Percentiles rank a stretch among this genome's conserved stretches.
Conservation (phyloP, 2,113 vertebrate genomes). For the Suncus etruscus region DNA sequence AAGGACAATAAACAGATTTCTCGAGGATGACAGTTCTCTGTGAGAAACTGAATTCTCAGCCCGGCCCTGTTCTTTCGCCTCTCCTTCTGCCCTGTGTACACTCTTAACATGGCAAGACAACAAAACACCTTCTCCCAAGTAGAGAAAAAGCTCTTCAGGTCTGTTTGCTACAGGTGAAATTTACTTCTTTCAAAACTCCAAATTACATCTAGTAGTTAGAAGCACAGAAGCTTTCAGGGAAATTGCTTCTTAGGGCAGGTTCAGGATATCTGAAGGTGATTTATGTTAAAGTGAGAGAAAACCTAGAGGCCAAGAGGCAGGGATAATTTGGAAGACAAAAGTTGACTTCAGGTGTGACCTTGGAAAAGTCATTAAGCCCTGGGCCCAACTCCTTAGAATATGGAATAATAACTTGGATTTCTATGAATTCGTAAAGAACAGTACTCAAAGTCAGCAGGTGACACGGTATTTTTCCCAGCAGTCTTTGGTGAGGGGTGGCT, state of each 20-base stretch:
- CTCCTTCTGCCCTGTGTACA: not conserved
- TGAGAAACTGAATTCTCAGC: not conserved
- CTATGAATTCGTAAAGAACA: conserved; percentile 17
- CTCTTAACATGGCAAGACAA: not conserved
- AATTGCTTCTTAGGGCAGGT: conserved; percentile 1
- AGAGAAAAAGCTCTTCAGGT: not conserved
- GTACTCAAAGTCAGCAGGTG: not conserved
- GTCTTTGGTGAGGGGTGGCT: not conserved
- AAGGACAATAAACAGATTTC: not conserved
- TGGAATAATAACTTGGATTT: conserved; percentile 62
- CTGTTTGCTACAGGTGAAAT: not conserved
- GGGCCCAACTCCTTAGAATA: not conserved
- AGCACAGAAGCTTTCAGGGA: not conserved
- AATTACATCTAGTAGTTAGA: not conserved
- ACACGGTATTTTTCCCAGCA: conserved; percentile 39
- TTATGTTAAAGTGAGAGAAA: conserved; percentile 32
- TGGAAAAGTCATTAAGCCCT: conserved; percentile 58
- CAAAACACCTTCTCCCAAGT: not conserved
- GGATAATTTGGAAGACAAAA: conserved; percentile 34
- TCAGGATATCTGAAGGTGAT: not conserved
- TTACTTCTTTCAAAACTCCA: not conserved
- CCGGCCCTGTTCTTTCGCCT: not conserved
- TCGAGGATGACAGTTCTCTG: no score
- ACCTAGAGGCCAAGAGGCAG: not conserved
- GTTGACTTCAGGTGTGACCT: conserved; percentile 60